Conservation (phyloP, 2,797 vertebrate genomes). For the Denticeps clupeoides region DNA sequence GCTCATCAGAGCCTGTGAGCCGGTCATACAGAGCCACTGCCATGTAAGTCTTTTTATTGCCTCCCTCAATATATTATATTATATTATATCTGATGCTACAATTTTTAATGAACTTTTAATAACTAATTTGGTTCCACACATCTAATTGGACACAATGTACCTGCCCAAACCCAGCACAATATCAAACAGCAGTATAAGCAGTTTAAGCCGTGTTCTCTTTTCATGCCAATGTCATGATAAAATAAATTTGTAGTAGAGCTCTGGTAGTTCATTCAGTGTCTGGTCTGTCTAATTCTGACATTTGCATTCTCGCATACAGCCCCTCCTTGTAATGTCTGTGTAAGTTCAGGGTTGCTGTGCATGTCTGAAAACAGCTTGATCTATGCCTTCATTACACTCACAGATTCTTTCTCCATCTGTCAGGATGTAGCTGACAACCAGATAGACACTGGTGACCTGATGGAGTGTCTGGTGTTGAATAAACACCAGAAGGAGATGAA, state of each 20-base stretch:
- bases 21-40: constrained; percentile 83
- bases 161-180: not conserved
- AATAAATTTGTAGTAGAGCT: too few species aligned
- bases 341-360: not conserved
- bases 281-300: too few species aligned
- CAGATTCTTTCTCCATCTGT: not conserved
- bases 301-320: too few species aligned
- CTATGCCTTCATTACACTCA: not conserved
- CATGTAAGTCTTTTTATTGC: constrained; percentile 87
- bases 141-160: not conserved
- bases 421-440: constrained; percentile 93
- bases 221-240: too few species aligned
- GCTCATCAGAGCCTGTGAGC: constrained; percentile 87
- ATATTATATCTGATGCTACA: too few species aligned
- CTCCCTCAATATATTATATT: too few species aligned
- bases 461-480: constrained; percentile 93
- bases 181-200: too few species aligned
- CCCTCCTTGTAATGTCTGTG: too few species aligned
- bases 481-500: constrained; percentile 98
- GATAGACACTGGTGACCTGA: constrained; percentile 88
- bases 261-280: not conserved
- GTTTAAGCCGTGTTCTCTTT: too few species aligned
- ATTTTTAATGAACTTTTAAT: too few species aligned
- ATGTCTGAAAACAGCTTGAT: not conserved
- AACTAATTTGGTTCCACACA: too few species aligned